Base-by-base conservation (phyloP, 2,888 invertebrate genomes). In the Nasonovia ribisnigri region DNA sequence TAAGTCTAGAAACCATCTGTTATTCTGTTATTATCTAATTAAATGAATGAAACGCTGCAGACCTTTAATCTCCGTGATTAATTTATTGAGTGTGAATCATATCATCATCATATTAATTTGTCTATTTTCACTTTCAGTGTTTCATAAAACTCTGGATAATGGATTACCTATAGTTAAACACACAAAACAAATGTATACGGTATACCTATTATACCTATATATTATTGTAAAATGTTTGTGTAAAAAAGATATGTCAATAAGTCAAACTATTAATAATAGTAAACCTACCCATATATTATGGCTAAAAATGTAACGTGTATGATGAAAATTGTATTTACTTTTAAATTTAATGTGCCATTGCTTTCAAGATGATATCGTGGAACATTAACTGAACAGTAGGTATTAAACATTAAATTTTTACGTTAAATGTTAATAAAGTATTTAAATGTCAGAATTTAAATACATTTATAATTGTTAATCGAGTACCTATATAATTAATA, bases 41-140 rank as follows among this genome's bases (percentile, higher is more conserved):
- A 91, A 51, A 90, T 90, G n/a, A 91, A 84, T n/a, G 84, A 84
- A 91, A 90, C 0, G 36, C 26, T 54, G 42, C 26, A 43, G 42
- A 84, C 29, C 51, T 91, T 42, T 91, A 84, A 29, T 20, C 91
- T 24, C 4, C 29, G 46, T 77, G 51, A 77, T 51, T 42, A 1
- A 42, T 51, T 90, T 36, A 36, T 8, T 89, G 29, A 51, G 8
- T 26, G 4, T 48, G 67, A 11, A 90, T 46, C n/a, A 87, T n/a
- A 88, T n/a, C 16, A 43, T n/a, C 16, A 43, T 46, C 20, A 90
- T 26, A 77, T 42, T 84, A 29, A 54, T 91, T 77, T 77, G 77
- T 77, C 77, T 77, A 77, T 77, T 77, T 77, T 77, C 20, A 20
- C 36, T 51, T 26, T 51, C 36, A 24, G 29, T 91, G 42, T 84